A percentile compares a stretch with the other conserved stretches of the same genome.
Evolutionary conservation across 1,140 invertebrate genomes (phyloP).

Genomic region (Oryctes rhinoceros): DNA sequence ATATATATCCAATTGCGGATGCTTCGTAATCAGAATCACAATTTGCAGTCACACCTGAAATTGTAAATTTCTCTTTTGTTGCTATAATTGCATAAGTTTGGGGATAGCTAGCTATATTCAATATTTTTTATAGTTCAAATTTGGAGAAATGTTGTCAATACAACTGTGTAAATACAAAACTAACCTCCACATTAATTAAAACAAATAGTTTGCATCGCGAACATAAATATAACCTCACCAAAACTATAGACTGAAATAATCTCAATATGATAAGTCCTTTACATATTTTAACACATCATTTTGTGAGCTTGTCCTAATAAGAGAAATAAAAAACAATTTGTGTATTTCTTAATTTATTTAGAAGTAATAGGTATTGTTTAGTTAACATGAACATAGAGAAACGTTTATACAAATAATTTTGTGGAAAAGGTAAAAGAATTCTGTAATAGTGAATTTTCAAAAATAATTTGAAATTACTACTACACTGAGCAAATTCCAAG

Average conservation of each 20-base stretch:
- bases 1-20: slow-evolving; percentile 55
- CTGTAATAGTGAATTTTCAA: slow-evolving; percentile 20
- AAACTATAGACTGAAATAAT: not conserved
- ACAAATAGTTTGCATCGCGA: not conserved
- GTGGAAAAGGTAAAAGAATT: not conserved
- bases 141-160: too few species aligned
- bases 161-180: not conserved
- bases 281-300: not conserved
- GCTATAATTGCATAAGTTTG: too few species aligned
- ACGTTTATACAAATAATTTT: slow-evolving; percentile 22
- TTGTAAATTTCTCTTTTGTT: not conserved
- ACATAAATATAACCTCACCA: slow-evolving; percentile 38
- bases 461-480: slow-evolving; percentile 32
- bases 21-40: slow-evolving; percentile 59
- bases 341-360: slow-evolving; percentile 31
- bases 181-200: slow-evolving; percentile 19
- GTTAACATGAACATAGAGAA: slow-evolving; percentile 34
- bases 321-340: slow-evolving; percentile 34
- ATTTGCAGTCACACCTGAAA: slow-evolving; percentile 53
- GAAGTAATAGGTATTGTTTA: not conserved
- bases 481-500: slow-evolving; percentile 37
- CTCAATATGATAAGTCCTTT: too few species aligned
- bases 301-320: not conserved
- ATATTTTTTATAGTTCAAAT: slow-evolving; percentile 15
- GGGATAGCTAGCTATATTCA: not conserved